Evolutionary conservation across 2,113 vertebrate genomes (phyloP), one percentile per base, ranked within the genome.

Genomic region (Macquaria ambigua): DNA sequence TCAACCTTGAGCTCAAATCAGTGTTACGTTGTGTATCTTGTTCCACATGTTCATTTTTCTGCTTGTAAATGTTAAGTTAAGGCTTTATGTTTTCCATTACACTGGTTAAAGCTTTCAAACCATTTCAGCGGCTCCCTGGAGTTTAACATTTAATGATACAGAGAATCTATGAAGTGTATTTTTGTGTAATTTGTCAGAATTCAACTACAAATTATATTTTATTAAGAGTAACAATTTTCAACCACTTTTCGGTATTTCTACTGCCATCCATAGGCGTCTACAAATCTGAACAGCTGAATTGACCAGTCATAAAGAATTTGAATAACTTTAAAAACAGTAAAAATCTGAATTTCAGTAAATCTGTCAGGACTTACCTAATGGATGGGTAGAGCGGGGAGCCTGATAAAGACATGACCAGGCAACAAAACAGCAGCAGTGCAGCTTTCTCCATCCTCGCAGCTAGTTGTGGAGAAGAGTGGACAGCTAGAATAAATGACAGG

Each of bases 391-490:
- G 92, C 0, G 94, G 95, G 25, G 96, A 97, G 73, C 96, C 96
- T 75, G 94, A 93, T 81, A 95, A 92, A 83, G 95, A 93, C 5
- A 96, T 52, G 20, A 96, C 90, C 76, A 99, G 95, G 86, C 97
- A 96, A 85, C 97, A 96, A 77, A 97, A 85, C 87, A 97, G 84
- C 62, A 99, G 91, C 92, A 97, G 89, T 58, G 94, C 89, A 83
- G 95, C 93, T 93, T 96, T 97, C 85, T 95, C 94, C 94, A 96
- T 96, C 97, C 96, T 97, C 89, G 89, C 92, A 90, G 83, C 81
- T 16, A 20, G 80, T 90, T 72, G 87, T 82, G 87, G 67, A 85
- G 70, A 89, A 85, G 74, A 92, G 87, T 64, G 80, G 74, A 84
- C 67, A 61, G 75, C 83, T 78, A 56, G 25, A 48, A 89, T 56